Evolutionary conservation across 2,797 vertebrate species (phyloP), one percentile per base, ranked within the genome.

Genomic region (Eospalax fontanierii): DNA sequence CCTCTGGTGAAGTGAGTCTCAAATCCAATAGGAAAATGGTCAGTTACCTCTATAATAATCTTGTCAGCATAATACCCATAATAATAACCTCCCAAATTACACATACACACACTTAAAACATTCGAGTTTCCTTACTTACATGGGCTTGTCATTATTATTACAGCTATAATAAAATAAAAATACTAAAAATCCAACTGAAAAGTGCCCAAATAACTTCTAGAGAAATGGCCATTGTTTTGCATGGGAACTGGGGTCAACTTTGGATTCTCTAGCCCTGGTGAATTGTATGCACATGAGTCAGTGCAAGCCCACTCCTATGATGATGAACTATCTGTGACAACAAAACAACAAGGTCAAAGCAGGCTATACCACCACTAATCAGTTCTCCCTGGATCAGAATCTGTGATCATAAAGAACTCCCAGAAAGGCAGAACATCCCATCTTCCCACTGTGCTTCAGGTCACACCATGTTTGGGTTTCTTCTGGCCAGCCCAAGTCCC

Each of bases 171-270:
- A 68, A 68, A 68, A 68, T 68, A n/a, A 70, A 68, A 68, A n/a
- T 68, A 68, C n/a, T 9, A 28, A 75, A 80, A 89, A 83, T 86
- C 79, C 73, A 87, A 66, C 26, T 66, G 28, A 91, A 83, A 91
- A 75, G 15, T 40, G 87, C 40, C n/a, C 6, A 78, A 84, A 50
- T 76, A 70, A 95, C 14, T 28, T 78, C 46, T 5, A 38, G 65
- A 94, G 46, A 93, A 95, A 86, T 1, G 26, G 35, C 9, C 26
- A 50, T 50, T 87, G 91, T 92, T 92, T 82, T 73, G 81, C n/a
- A 38, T 5, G 89, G 43, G 50, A n/a, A 46, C 78, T 78, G 35
- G 75, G 50, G 73, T 76, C 3, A 15, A 82, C 21, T 85, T 95
- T 92, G 46, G 81, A 65, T 65, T 93, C 26, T 90, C 28, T 46